Conservation (phyloP, 1,140 invertebrate species). For the Carposina sasakii region DNA sequence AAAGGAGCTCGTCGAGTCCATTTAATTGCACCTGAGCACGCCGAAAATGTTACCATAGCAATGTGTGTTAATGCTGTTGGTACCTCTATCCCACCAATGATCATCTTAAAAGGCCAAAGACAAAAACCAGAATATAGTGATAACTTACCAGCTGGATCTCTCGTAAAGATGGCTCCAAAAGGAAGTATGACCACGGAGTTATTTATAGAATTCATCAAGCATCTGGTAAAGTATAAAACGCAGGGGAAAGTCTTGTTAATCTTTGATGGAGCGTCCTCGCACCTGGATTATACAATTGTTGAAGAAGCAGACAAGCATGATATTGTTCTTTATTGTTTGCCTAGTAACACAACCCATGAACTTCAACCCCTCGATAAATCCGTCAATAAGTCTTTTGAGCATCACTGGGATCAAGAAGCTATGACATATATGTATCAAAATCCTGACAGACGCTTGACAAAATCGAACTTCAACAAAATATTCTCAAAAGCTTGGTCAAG, state of each 20-base stretch:
- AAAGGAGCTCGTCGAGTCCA: slow-evolving; percentile 53
- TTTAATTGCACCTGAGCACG: slow-evolving; percentile 46
- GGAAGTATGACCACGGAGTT: slow-evolving; percentile 45
- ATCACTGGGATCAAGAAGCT: slow-evolving; percentile 35
- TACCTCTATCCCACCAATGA: slow-evolving; percentile 36
- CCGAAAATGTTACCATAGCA: slow-evolving; percentile 54
- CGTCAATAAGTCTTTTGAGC: slow-evolving; percentile 38
- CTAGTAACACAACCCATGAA: slow-evolving; percentile 52
- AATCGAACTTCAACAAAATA: neutral
- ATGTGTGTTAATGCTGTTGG: slow-evolving; percentile 37
- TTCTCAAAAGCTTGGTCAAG: neutral
- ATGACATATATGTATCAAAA: slow-evolving; percentile 3
- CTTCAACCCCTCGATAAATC: slow-evolving; percentile 53
- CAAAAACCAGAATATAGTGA: slow-evolving; percentile 31
- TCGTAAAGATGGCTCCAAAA: slow-evolving; percentile 37
- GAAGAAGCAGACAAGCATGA: slow-evolving; percentile 36
- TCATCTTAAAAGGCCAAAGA: slow-evolving; percentile 51
- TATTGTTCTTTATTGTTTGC: slow-evolving; percentile 49
- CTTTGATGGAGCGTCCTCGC: slow-evolving; percentile 47
- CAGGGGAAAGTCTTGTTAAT: slow-evolving; percentile 39
- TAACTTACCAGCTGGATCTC: slow-evolving; percentile 33
- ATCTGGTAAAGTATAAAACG: slow-evolving; percentile 39
- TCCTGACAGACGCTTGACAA: neutral
- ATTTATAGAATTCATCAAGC: slow-evolving; percentile 42
- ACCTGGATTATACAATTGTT: slow-evolving; percentile 40